A percentile compares a stretch with the other conserved stretches of the same genome.
Evolutionary conservation across 2,113 vertebrate genomes (phyloP).

Genomic region (Eubucco bourcierii): DNA sequence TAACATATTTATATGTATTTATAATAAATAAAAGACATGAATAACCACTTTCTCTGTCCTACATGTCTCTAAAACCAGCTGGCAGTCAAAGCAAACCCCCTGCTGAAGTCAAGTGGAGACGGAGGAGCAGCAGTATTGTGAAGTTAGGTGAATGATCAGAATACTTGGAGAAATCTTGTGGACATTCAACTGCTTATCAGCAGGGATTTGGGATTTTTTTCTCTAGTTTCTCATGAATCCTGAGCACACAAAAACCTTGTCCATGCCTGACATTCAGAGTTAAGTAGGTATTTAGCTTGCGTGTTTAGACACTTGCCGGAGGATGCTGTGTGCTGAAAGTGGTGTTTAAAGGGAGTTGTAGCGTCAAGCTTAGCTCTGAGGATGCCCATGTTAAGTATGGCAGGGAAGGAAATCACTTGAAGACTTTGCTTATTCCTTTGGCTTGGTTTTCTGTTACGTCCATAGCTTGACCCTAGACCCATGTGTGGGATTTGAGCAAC

Average conservation of each 20-base stretch:
- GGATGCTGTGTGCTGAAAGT: not conserved
- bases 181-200: not conserved
- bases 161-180: not conserved
- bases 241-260: not conserved
- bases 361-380: not conserved
- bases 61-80: slow-evolving; percentile 58
- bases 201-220: not conserved
- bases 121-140: not conserved
- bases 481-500: not conserved
- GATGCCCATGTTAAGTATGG: not conserved
- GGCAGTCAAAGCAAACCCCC: not conserved
- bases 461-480: not conserved
- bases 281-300: not conserved
- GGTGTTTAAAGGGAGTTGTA: not conserved
- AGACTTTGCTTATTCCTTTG: not conserved
- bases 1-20: slow-evolving; percentile 91
- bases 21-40: slow-evolving; percentile 88
- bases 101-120: not conserved
- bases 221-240: not conserved
- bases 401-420: slow-evolving; percentile 6
- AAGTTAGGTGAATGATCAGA: not conserved
- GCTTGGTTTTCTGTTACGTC: not conserved
- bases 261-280: not conserved
- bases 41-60: slow-evolving; percentile 69
- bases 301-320: not conserved